Percentiles rank a stretch among this genome's conserved stretches.
Evolutionary conservation across 2,797 vertebrate genomes (phyloP).

Genomic region (Staurois parvus): DNA sequence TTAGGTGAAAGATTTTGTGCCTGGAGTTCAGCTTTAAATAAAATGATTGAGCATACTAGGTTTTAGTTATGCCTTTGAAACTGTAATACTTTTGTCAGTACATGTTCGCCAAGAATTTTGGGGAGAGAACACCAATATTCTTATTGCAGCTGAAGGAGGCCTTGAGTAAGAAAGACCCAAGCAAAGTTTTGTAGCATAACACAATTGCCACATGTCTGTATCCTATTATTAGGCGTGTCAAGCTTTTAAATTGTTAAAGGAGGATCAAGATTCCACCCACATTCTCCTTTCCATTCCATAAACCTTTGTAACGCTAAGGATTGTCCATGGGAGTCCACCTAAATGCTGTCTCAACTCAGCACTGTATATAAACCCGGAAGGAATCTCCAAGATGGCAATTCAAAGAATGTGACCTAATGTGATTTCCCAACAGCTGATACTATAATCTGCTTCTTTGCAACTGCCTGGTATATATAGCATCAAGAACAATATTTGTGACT

Average conservation of each 20-base stretch:
- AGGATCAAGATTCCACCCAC: constrained; percentile 32
- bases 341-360: background rate
- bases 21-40: too few species aligned
- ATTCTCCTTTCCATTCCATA: constrained; percentile 27
- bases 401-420: constrained; percentile 32
- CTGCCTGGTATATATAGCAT: constrained; percentile 31
- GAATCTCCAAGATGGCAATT: constrained; percentile 33
- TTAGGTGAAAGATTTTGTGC: too few species aligned
- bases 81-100: too few species aligned
- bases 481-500: constrained; percentile 10
- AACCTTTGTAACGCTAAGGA: constrained; percentile 19
- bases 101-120: too few species aligned
- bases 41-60: too few species aligned
- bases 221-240: constrained; percentile 23
- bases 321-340: constrained; percentile 27
- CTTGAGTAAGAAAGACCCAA: too few species aligned
- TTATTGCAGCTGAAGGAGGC: too few species aligned
- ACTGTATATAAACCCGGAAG: constrained; percentile 7
- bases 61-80: too few species aligned
- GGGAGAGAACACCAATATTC: too few species aligned
- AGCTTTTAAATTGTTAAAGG: background rate
- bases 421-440: constrained; percentile 22
- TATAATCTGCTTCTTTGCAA: constrained; percentile 4
- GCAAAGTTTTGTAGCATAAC: background rate
- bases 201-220: background rate